These are phyloP conservation scores for Sylvilagus bachmani DNA, from an alignment of 2,113 vertebrate species.

Conservation along the genomic window DNA sequence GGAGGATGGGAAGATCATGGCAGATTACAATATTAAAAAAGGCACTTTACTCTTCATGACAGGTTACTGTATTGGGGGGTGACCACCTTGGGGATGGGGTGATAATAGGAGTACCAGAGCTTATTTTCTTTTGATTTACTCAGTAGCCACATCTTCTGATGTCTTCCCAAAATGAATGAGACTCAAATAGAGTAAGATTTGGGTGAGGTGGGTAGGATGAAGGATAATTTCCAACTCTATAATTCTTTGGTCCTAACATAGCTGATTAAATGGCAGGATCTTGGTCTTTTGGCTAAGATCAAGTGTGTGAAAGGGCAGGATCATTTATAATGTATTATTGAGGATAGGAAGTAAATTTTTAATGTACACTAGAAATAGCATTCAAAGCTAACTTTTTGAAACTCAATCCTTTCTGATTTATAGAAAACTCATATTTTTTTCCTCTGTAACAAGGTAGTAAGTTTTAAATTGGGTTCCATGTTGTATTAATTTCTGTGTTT, in stretches of 20 bases:
- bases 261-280: neutral
- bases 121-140: neutral
- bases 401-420: neutral
- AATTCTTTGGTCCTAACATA: neutral
- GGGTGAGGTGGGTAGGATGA: neutral
- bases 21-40: neutral
- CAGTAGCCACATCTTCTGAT: neutral
- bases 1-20: constrained; percentile 66
- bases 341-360: neutral
- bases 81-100: neutral
- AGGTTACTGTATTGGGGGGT: accelerated
- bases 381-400: constrained; percentile 48
- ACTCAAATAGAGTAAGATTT: neutral
- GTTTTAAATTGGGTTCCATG: neutral
- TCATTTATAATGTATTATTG: neutral
- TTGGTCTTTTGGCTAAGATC: too few species aligned
- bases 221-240: neutral
- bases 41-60: neutral
- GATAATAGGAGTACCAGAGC: neutral
- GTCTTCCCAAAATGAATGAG: neutral
- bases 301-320: neutral
- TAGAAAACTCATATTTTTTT: constrained; percentile 8
- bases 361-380: neutral
- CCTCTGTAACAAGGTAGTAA: neutral
- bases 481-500: constrained; percentile 9